Evolutionary conservation across 2,113 vertebrate species (phyloP).

Genomic region (Pungitius pungitius): DNA sequence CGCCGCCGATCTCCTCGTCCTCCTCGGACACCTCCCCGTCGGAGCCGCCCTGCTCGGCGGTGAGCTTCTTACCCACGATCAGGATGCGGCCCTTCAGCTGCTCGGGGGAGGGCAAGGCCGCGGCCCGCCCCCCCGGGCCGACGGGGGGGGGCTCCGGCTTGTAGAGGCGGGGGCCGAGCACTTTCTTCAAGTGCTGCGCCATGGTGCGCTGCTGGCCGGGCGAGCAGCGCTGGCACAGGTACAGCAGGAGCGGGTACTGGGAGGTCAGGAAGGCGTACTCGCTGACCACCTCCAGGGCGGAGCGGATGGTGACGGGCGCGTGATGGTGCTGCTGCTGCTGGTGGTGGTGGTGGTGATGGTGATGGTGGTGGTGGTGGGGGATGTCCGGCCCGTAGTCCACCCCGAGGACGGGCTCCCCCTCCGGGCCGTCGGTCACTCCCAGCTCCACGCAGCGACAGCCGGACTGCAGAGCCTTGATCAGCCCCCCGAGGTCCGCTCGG

Average conservation of each 20-base stretch:
- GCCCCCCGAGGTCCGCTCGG: conserved; percentile 90
- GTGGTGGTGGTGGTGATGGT: conserved; percentile 76
- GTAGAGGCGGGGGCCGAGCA: conserved; percentile 89
- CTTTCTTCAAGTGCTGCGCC: conserved; percentile 89
- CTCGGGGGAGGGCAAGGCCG: conserved; percentile 90
- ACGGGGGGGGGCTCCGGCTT: conserved; percentile 82
- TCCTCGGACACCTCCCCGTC: conserved; percentile 96
- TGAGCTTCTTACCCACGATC: conserved; percentile 92
- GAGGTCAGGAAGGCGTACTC: conserved; percentile 93
- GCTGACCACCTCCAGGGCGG: conserved; percentile 92
- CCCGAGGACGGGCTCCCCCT: conserved; percentile 92
- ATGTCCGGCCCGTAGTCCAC: conserved; percentile 84
- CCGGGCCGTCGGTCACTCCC: conserved; percentile 91
- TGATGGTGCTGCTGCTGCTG: conserved; percentile 78
- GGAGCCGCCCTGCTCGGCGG: conserved; percentile 79
- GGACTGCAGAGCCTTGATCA: conserved; percentile 89
- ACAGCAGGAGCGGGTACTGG: conserved; percentile 92
- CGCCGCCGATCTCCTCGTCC: conserved; percentile 92
- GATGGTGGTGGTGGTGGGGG: conserved; percentile 68
- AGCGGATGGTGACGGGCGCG: conserved; percentile 83
- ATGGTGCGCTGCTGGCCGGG: conserved; percentile 88
- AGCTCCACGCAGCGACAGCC: conserved; percentile 95
- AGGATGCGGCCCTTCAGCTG: conserved; percentile 91
- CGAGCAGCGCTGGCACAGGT: conserved; percentile 92
- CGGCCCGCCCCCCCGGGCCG: conserved; percentile 77